Evolutionary conservation across 2,113 vertebrate genomes (phyloP), one percentile per base, ranked within the genome.

Genomic region (Gymnogyps californianus): DNA sequence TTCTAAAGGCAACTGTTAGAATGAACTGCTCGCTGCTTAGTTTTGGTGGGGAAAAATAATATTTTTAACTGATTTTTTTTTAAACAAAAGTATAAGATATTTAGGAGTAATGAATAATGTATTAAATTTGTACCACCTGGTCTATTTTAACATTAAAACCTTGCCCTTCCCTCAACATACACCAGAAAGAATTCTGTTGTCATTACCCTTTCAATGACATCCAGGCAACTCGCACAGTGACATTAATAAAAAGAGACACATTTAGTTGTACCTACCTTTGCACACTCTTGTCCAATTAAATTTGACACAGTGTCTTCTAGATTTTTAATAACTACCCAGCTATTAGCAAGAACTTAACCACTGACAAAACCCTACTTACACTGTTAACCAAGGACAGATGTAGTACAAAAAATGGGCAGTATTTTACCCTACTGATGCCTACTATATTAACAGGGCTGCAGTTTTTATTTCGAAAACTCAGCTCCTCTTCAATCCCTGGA

Each of bases 261-360:
- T 81, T 74, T 49, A 83, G 71, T 66, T 93, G 92, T 90, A 80
- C 51, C 78, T 92, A 92, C 32, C 87, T 93, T 92, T 86, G 81
- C 57, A 93, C 81, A 91, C 87, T 76, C 89, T 82, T 85, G 91
- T 92, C 87, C 96, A 91, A 93, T 79, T 96, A 93, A 76, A 96
- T 96, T 95, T 94, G 87, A 91, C 89, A 91, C 84, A 65, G 28
- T 85, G 74, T 57, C 74, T 93, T 57, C 70, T 44, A 76, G 90
- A 83, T 67, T 90, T 96, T 96, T 90, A 90, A 59, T 93, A 95
- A 87, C 55, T 91, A 93, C 34, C 31, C 49, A 89, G 40, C 24
- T 72, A 79, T 87, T 91, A 91, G 61, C 13, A 91, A 79, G 52
- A 87, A 38, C 34, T 79, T 89, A 91, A 79, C 81, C 47, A 57